Percentiles rank a stretch among this genome's conserved stretches.
These are phyloP conservation scores for Cepphus grylle DNA, from an alignment of 2,113 vertebrate species.

Conservation along the genomic window DNA sequence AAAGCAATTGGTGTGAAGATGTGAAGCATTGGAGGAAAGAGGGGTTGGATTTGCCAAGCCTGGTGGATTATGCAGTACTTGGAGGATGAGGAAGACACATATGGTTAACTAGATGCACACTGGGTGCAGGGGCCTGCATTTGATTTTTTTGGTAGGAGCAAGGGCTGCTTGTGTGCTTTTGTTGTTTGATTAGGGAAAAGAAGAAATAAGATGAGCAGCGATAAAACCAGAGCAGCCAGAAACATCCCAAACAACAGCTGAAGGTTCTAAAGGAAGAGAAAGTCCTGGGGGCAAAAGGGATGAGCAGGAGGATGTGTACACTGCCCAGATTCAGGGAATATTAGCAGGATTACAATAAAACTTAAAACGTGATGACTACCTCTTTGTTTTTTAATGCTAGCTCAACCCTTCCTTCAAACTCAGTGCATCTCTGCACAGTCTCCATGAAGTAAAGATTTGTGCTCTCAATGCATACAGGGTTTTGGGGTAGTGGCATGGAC, in stretches of 20 bases:
- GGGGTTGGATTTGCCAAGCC: background rate
- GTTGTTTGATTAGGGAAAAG: background rate
- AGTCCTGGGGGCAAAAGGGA: background rate
- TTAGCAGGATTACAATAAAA: background rate
- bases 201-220: background rate
- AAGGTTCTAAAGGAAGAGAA: background rate
- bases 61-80: background rate
- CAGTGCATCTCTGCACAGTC: background rate
- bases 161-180: background rate
- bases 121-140: background rate
- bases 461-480: background rate
- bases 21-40: background rate
- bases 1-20: background rate
- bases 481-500: background rate
- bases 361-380: background rate
- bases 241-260: background rate
- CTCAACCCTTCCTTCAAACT: background rate
- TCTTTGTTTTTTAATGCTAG: background rate
- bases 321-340: background rate
- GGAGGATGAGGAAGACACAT: background rate
- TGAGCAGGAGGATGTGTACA: background rate
- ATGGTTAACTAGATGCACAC: conserved; percentile 10
- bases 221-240: background rate
- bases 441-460: background rate
- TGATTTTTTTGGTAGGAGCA: background rate